phyloP scores from a whole-genome alignment of 1,140 invertebrate species.

The Eumaeus atala region DNA sequence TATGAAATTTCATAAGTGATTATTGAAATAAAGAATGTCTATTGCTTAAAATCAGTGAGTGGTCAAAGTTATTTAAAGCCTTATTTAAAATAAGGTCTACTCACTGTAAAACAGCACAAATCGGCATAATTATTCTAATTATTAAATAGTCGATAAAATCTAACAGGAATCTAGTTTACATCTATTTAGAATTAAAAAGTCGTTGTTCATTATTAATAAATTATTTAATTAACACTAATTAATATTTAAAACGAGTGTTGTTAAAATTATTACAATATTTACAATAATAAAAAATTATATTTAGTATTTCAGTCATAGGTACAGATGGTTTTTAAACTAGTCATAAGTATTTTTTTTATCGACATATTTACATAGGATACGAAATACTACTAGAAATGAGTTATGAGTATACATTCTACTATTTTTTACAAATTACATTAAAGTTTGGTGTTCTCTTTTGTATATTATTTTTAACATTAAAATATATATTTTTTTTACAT shows the following conservation, averaged over 20 bases:
- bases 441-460: slow-evolving; percentile 65
- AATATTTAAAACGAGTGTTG: slow-evolving; percentile 21
- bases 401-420: background rate
- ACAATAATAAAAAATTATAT: slow-evolving; percentile 17
- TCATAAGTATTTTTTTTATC: slow-evolving; percentile 19
- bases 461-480: slow-evolving; percentile 39
- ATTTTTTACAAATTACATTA: slow-evolving; percentile 37
- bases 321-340: slow-evolving; percentile 14
- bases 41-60: slow-evolving; percentile 35
- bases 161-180: slow-evolving; percentile 52
- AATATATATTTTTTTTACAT: slow-evolving; percentile 23
- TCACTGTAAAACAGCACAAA: slow-evolving; percentile 23
- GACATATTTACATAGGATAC: slow-evolving; percentile 13
- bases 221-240: slow-evolving; percentile 11
- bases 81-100: slow-evolving; percentile 23
- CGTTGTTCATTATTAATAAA: slow-evolving; percentile 52
- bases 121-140: slow-evolving; percentile 26
- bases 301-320: slow-evolving; percentile 14
- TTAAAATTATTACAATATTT: slow-evolving; percentile 22
- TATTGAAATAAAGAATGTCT: slow-evolving; percentile 29
- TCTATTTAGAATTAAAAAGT: slow-evolving; percentile 70
- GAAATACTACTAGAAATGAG: slow-evolving; percentile 6
- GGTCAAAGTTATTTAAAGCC: slow-evolving; percentile 32
- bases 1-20: slow-evolving; percentile 36
- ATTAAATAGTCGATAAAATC: slow-evolving; percentile 32